Percentiles rank a stretch among this genome's conserved stretches.
Conservation (phyloP, 2,888 invertebrate genomes). For the Nephrocerus scutellatus region DNA sequence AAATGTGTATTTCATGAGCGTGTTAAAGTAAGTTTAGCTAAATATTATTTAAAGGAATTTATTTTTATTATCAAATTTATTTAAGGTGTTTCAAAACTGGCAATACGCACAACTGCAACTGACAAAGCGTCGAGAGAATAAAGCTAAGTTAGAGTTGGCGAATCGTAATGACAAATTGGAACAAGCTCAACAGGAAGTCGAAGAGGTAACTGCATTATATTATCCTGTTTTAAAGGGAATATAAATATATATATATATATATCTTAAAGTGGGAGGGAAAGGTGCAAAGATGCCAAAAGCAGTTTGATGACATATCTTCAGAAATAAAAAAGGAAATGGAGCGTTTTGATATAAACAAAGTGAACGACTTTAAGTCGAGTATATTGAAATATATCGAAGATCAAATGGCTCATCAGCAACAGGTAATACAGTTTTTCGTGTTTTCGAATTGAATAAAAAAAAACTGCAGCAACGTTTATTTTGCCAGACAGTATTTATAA, state of each 20-base stretch:
- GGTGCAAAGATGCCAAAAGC: constrained; percentile 93
- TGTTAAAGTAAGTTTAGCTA: constrained; percentile 53
- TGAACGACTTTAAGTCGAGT: constrained; percentile 83
- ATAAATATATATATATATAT: neutral
- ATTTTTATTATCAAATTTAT: constrained; percentile 29
- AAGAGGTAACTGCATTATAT: constrained; percentile 64
- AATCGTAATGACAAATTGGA: constrained; percentile 85
- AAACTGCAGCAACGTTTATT: neutral
- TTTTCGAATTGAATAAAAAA: neutral
- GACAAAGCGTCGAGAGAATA: constrained; percentile 88
- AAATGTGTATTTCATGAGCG: constrained; percentile 72
- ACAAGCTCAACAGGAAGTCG: constrained; percentile 82
- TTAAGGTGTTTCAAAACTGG: constrained; percentile 92
- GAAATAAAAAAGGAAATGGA: constrained; percentile 93
- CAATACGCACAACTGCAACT: constrained; percentile 93
- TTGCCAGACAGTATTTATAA: neutral
- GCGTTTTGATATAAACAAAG: constrained; percentile 79
- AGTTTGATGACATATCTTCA: constrained; percentile 90
- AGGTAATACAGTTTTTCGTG: constrained; percentile 54
- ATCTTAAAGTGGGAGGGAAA: constrained; percentile 79
- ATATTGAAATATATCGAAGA: constrained; percentile 88
- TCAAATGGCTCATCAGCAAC: constrained; percentile 89
- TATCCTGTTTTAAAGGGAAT: neutral
- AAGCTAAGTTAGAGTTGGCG: constrained; percentile 84
- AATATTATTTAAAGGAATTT: neutral